These are phyloP conservation scores for Tympanuchus pallidicinctus DNA, from an alignment of 2,113 vertebrate genomes.

Conservation along the genomic window DNA sequence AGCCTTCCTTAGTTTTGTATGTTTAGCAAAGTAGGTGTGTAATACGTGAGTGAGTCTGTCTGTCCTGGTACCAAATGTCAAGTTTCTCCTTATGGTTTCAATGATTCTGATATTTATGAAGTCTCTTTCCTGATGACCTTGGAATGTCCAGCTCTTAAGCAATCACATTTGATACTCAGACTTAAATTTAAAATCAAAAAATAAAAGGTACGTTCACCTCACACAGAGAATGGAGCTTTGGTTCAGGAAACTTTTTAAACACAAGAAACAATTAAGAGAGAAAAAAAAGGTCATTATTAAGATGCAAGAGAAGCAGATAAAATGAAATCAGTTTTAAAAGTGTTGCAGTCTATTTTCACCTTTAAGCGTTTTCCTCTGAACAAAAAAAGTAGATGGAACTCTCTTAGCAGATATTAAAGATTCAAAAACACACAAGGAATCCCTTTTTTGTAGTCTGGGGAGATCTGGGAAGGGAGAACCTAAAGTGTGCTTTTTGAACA, in stretches of 20 bases:
- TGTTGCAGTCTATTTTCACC: neutral
- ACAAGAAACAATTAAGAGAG: neutral
- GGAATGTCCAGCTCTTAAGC: neutral
- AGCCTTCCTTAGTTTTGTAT: neutral
- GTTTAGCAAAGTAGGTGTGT: neutral
- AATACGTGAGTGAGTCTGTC: accelerated
- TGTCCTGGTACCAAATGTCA: neutral
- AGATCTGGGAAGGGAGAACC: neutral
- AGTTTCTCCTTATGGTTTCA: neutral
- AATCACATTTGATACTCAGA: neutral
- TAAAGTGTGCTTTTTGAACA: neutral
- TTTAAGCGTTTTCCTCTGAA: neutral
- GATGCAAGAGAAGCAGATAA: neutral
- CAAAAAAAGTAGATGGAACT: neutral
- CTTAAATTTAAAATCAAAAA: neutral
- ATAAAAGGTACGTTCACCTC: accelerated
- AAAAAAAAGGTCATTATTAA: neutral
- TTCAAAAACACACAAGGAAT: neutral
- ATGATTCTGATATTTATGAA: neutral
- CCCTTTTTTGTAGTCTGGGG: neutral
- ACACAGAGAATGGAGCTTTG: neutral
- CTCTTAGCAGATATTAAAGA: neutral
- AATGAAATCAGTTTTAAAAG: neutral
- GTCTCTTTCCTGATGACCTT: neutral
- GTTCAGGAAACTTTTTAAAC: neutral